Evolutionary conservation across 2,113 vertebrate genomes (phyloP).

Genomic region (Apaloderma vittatum): DNA sequence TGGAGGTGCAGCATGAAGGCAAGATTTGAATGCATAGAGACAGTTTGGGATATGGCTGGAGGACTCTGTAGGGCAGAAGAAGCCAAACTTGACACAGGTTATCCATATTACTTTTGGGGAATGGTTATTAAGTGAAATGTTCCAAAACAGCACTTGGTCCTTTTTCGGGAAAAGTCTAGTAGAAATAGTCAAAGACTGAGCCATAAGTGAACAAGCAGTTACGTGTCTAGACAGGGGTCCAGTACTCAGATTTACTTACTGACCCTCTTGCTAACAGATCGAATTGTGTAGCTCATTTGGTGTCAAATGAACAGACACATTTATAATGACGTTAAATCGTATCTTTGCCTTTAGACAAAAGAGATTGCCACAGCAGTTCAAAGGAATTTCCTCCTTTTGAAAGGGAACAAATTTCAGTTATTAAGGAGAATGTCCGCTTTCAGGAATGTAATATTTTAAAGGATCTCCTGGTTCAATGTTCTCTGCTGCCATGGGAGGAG

Average conservation of each 20-base stretch:
- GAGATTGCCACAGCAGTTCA: not conserved
- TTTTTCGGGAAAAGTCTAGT: not conserved
- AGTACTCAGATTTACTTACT: not conserved
- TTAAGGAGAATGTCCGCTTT: not conserved
- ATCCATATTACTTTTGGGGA: not conserved
- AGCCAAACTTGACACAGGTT: not conserved
- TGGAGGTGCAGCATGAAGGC: not conserved
- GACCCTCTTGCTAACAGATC: not conserved
- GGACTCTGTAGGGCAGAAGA: not conserved
- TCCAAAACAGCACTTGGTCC: not conserved
- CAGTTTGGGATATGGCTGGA: not conserved
- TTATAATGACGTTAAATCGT: not conserved
- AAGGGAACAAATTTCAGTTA: not conserved
- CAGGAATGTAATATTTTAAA: not conserved
- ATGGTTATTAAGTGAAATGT: not conserved
- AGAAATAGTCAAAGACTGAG: not conserved
- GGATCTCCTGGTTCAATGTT: not conserved
- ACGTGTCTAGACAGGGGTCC: not conserved
- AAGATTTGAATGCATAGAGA: not conserved
- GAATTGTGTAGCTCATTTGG: not conserved
- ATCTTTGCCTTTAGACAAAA: not conserved
- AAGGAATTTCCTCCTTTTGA: not conserved
- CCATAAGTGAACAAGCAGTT: not conserved
- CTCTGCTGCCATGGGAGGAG: not conserved
- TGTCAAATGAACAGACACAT: not conserved